Evolutionary conservation across 2,888 invertebrate genomes (phyloP), one percentile per base, ranked within the genome.

Genomic region (Dione vanillae): DNA sequence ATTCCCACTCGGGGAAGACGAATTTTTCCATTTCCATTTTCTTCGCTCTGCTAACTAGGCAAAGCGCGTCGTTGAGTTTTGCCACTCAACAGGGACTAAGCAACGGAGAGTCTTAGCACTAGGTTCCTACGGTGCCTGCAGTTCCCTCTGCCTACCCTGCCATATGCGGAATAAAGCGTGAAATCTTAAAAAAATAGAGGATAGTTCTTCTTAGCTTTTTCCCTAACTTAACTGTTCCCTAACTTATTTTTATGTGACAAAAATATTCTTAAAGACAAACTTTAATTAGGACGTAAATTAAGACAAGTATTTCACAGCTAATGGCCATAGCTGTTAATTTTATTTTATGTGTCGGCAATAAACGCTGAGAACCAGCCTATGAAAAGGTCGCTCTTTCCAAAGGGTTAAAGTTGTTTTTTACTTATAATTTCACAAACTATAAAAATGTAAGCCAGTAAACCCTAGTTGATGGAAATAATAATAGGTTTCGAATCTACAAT

Each of bases 401-500:
- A n/a, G 37, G 16, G 16, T 56, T 56, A 37, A 54, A n/a, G 54
- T 37, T 54, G n/a, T n/a, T 54, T 35, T 54, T 54, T n/a, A 54
- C n/a, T n/a, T 54, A 37, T 3, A 16, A 16, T 56, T 56, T 51
- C 12, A 27, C 19, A 20, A 51, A 12, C 12, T 7, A 11, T 20
- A 20, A 51, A 6, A 11, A 20, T 20, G 3, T 20, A 12, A 20
- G 11, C 51, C 12, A 20, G 20, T 11, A 51, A 51, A 20, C 20
- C 19, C 11, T 51, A 2, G 20, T 51, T 51, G 51, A 20, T 51
- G 7, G 12, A 85, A 86, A 87, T 86, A 85, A 83, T 85, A 82
- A 88, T 82, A 77, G 19, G 19, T 49, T 19, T 83, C 79, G 82
- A 85, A 83, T 83, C n/a, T n/a, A n/a, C n/a, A n/a, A 16, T 16